Conservation (phyloP, 2,888 invertebrate species). For the Sarcophaga subvicina region DNA sequence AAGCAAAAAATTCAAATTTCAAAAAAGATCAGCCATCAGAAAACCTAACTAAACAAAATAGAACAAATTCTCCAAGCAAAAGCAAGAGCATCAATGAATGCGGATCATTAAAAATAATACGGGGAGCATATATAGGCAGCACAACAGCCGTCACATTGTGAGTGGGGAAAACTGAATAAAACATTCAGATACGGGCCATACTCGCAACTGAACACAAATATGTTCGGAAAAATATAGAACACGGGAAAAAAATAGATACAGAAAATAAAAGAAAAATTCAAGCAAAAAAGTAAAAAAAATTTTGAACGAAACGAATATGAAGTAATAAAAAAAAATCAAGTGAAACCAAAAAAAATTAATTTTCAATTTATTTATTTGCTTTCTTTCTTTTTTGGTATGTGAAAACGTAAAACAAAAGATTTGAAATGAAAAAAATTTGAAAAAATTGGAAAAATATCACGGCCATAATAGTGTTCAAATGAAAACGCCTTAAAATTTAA, state of each 20-base stretch:
- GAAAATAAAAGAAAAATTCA: neutral
- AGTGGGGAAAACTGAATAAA: slow-evolving; percentile 53
- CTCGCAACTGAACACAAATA: slow-evolving; percentile 61
- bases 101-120: neutral
- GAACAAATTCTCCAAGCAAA: slow-evolving; percentile 50
- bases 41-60: slow-evolving; percentile 33
- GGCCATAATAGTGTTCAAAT: slow-evolving; percentile 42
- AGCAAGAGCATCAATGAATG: slow-evolving; percentile 20
- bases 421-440: neutral
- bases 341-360: neutral
- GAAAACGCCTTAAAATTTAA: neutral
- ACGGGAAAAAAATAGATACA: slow-evolving; percentile 25
- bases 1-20: neutral
- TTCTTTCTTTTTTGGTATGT: neutral
- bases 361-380: neutral
- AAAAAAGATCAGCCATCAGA: too few species aligned
- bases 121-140: neutral
- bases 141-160: slow-evolving; percentile 11
- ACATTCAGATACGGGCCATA: slow-evolving; percentile 64
- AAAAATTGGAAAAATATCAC: slow-evolving; percentile 33
- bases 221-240: slow-evolving; percentile 63
- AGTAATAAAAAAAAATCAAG: slow-evolving; percentile 32
- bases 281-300: neutral
- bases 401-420: slow-evolving; percentile 50
- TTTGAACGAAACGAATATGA: slow-evolving; percentile 19